Evolutionary conservation across 2,113 vertebrate species (phyloP), one percentile per base, ranked within the genome.

Genomic region (Suricata suricatta): DNA sequence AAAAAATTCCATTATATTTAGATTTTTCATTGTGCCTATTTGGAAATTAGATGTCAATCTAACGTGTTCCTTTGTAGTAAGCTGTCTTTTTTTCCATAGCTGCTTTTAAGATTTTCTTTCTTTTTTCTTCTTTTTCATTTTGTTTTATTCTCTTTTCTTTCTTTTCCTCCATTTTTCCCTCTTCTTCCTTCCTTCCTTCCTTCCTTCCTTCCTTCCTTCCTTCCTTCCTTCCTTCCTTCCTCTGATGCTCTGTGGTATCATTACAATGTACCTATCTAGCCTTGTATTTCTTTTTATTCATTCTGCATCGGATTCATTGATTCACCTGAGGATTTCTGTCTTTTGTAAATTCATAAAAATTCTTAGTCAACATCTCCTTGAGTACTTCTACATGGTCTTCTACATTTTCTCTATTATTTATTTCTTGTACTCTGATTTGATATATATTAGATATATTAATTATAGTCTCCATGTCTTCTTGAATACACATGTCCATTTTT

Each of bases 131-230:
- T n/a, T 54, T 93, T 88, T 47, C 35, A 41, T 7, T 54, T 68
- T 68, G 16, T 72, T 47, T 77, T 11, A 16, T 27, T 74, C 25
- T 13, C 3, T 57, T 81, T 3, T 2, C 11, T 80, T 80, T 2
- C 5, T 33, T 69, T 50, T 16, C 8, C 8, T 71, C n/a, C 9
- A 13, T 23, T 19, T 7, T 38, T 27, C 27, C 5, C 14, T 7
- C 11, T 7, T 9, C 23, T 27, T 13, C 21, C 3, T 10, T 10
- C 3, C 31, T n/a, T 5, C 4, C 35, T 0, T 23, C 1, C 16
- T 5, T 27, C 3, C 6, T 10, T 14, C 31, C 7, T 11, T 60
- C 41, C 35, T 38, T 38, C 16, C 10, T 52, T 23, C 10, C 11
- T 41, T 38, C 19, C 9, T 88, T 89, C 38, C 9, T 47, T 60